These are phyloP conservation scores for Eristalis intricaria DNA, from an alignment of 2,888 invertebrate genomes.

Conservation along the genomic window DNA sequence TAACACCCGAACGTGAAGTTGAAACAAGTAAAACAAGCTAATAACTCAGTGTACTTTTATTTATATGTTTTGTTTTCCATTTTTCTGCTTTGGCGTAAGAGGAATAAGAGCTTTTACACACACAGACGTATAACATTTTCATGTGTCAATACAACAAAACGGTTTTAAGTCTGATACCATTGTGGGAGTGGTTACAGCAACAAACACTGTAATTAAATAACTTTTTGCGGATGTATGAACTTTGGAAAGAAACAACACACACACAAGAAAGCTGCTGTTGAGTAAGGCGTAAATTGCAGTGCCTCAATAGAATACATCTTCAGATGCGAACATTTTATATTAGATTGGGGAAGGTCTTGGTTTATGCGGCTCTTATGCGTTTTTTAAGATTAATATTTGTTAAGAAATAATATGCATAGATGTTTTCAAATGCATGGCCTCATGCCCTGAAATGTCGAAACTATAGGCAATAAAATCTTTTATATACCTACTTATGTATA, in stretches of 20 bases:
- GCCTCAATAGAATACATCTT: slow-evolving; percentile 3
- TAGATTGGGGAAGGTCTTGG: slow-evolving; percentile 70
- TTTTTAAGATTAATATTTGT: background rate
- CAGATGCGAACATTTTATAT: slow-evolving; percentile 35
- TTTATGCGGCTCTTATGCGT: slow-evolving; percentile 31
- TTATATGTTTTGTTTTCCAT: slow-evolving; percentile 1
- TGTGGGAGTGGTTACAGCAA: slow-evolving; percentile 44
- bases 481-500: too few relatives aligned
- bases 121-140: slow-evolving; percentile 18
- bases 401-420: background rate
- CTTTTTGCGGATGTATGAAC: slow-evolving; percentile 13
- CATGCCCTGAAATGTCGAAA: too few relatives aligned
- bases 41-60: slow-evolving; percentile 6
- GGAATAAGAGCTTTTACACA: slow-evolving; percentile 40
- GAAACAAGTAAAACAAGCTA: slow-evolving; percentile 9
- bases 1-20: slow-evolving; percentile 9
- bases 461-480: too few relatives aligned
- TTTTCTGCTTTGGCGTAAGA: slow-evolving; percentile 20
- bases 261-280: background rate
- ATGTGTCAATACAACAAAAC: slow-evolving; percentile 1
- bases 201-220: slow-evolving; percentile 21
- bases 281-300: background rate
- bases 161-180: background rate
- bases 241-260: slow-evolving; percentile 24
- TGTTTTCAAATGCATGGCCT: too few relatives aligned